Evolutionary conservation across 30 jellyfish, hydroid and myxozoan species (phyloP).

Genomic region (Catostylus mosaicus): DNA sequence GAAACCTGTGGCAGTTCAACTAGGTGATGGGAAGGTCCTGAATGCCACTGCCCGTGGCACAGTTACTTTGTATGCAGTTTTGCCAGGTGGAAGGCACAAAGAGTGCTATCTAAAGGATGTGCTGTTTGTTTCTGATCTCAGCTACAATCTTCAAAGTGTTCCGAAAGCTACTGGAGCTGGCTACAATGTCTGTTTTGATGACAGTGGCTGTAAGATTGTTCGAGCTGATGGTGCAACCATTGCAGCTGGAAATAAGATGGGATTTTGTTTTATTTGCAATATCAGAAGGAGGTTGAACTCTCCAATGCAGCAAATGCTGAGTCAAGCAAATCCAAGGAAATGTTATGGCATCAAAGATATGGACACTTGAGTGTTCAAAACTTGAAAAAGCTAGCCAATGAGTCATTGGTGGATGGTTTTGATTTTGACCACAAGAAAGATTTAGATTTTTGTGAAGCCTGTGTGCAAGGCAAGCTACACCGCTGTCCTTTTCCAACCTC

Average conservation of each 20-base stretch:
- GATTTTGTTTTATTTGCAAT: background rate
- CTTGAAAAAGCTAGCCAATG: background rate
- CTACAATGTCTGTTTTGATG: background rate
- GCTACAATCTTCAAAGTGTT: conserved; percentile 5
- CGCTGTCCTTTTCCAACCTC: conserved; percentile 27
- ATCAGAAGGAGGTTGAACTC: conserved; percentile 5
- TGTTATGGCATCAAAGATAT: conserved; percentile 55
- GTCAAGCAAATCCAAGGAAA: conserved; percentile 26
- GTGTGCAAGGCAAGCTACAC: conserved; percentile 51
- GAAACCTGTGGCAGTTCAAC: background rate
- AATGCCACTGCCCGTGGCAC: conserved; percentile 14
- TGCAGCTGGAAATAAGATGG: background rate
- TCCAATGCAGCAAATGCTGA: conserved; percentile 12
- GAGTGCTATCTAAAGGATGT: conserved; percentile 1
- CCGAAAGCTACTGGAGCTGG: conserved; percentile 4
- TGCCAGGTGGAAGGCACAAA: background rate
- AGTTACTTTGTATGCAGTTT: background rate
- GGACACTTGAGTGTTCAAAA: conserved; percentile 47
- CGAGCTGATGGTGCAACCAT: conserved; percentile 2
- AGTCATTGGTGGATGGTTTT: conserved; percentile 43
- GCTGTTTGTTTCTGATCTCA: conserved; percentile 1
- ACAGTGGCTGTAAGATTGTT: conserved; percentile 1
- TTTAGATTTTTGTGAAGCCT: conserved; percentile 26
- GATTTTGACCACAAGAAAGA: conserved; percentile 12
- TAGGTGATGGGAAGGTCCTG: conserved; percentile 1